Conservation (phyloP, 2,888 invertebrate genomes). For the Protonemura montana region DNA sequence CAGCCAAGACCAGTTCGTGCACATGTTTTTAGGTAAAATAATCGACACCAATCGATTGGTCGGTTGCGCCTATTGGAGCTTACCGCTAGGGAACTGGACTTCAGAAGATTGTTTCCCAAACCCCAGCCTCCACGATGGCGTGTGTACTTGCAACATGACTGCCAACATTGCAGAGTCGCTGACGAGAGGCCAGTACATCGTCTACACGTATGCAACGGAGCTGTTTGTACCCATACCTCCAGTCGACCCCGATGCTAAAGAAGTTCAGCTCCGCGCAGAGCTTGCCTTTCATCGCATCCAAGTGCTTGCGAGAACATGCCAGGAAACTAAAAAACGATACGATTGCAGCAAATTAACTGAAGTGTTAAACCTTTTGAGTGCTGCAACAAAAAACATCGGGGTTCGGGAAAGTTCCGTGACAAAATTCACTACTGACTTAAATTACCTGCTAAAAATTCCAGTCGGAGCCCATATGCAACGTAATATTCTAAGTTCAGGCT, state of each 20-base stretch:
- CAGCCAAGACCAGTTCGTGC: background rate
- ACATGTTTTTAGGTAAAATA: background rate
- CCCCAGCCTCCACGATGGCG: background rate
- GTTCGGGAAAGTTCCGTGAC: too few relatives aligned
- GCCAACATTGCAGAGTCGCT: background rate
- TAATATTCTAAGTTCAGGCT: too few relatives aligned
- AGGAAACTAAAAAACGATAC: too few relatives aligned
- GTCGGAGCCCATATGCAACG: too few relatives aligned
- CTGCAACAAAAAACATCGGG: too few relatives aligned
- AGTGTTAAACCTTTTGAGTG: too few relatives aligned
- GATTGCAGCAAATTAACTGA: too few relatives aligned
- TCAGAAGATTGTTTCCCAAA: background rate
- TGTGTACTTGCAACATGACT: background rate
- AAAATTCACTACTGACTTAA: too few relatives aligned
- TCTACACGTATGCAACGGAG: background rate
- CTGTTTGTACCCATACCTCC: background rate
- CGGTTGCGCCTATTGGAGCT: background rate
- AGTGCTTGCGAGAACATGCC: too few relatives aligned
- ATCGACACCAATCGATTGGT: background rate
- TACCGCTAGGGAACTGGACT: background rate
- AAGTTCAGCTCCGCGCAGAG: background rate
- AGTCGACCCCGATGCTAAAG: background rate
- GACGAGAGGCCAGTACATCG: background rate
- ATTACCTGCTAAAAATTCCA: too few relatives aligned
- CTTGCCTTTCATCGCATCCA: background rate